Evolutionary conservation across 1,140 invertebrate species (phyloP), one percentile per base, ranked within the genome.

Genomic region (Monomorium pharaonis): DNA sequence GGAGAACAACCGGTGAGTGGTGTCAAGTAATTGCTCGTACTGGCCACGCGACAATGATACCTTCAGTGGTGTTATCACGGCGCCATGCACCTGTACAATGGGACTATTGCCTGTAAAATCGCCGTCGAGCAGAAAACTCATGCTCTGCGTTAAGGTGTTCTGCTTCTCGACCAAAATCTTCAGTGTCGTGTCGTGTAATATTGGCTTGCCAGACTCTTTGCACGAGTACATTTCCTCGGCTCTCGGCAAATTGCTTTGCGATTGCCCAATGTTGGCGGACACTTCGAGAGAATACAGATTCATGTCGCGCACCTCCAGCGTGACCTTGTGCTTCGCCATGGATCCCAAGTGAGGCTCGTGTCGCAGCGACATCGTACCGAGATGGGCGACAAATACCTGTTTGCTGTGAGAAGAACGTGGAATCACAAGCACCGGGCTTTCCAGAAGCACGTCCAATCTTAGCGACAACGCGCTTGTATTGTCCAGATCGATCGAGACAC

Each of bases 311-410:
- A 99, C 96, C 94, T 98, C 96, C 0, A 91, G 97, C 94, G 91
- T 95, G 86, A 95, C 95, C 96, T 92, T 95, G 86, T 93, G 92
- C 86, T 94, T 94, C 56, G 91, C 86, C 63, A 91, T 86, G 1
- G 86, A 88, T 85, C 95, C 92, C 86, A 83, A 70, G 1, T 94
- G 91, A 0, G 95, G 94, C 33, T 94, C 94, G 14, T 95, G 94
- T 76, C 94, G 94, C 3, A 98, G 95, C 30, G 96, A 97, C 92
- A 99, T 99, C 92, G 98, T 97, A 44, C 99, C 99, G 65, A 99
- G 96, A 95, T 99, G 98, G n/a, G 98, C 98, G 18, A 99, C 98
- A 69, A 99, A 96, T 27, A 99, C 98, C 92, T 98, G 96, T 21
- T 96, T 91, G 94, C 98, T 98, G 37, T 96, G 96, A n/a, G 97